These are phyloP conservation scores for Euglossa dilemma DNA, from an alignment of 1,140 invertebrate genomes.

Conservation along the genomic window DNA sequence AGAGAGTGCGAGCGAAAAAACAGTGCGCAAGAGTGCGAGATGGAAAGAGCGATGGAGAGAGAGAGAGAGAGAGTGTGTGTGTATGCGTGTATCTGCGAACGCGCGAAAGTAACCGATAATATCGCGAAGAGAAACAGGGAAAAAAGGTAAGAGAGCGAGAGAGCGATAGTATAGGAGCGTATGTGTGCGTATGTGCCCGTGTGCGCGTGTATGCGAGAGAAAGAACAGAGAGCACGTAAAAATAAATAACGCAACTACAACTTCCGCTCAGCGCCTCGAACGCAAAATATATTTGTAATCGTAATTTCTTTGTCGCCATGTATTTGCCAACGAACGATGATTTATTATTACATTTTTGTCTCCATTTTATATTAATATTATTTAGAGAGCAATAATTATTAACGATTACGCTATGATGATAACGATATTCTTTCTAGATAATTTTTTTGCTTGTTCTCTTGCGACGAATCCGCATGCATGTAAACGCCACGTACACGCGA, in stretches of 20 bases:
- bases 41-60: constrained; percentile 1
- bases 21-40: constrained; percentile 40
- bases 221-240: constrained; percentile 58
- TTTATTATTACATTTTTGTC: constrained; percentile 71
- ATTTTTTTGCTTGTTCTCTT: constrained; percentile 65
- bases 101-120: background rate
- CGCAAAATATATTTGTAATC: constrained; percentile 77
- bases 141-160: constrained; percentile 4
- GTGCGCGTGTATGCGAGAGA: constrained; percentile 15
- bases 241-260: constrained; percentile 62
- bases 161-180: background rate
- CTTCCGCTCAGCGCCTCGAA: constrained; percentile 81
- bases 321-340: constrained; percentile 82
- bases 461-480: constrained; percentile 49
- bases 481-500: background rate
- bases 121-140: background rate
- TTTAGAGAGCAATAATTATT: constrained; percentile 79
- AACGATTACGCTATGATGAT: constrained; percentile 76
- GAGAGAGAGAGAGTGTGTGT: constrained; percentile 38
- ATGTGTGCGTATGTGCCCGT: background rate
- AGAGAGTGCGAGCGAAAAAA: constrained; percentile 25
- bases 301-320: constrained; percentile 80
- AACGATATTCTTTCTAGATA: constrained; percentile 81
- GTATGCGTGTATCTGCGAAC: constrained; percentile 30
- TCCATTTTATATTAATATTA: constrained; percentile 80